Base-by-base conservation (phyloP, 2,888 invertebrate species). In the Aradus depressus region DNA sequence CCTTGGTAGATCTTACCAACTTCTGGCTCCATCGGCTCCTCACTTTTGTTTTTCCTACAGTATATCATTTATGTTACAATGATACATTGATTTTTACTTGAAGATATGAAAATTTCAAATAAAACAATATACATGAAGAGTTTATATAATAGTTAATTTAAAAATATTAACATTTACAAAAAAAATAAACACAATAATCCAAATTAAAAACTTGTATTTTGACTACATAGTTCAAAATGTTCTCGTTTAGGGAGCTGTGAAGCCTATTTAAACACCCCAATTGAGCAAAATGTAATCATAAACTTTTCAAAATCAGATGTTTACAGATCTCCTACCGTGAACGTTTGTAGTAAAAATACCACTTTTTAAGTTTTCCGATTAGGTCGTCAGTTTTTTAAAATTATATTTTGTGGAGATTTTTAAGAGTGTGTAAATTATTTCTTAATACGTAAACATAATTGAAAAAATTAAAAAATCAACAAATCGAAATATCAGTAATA, bases 1-100 rank as follows among this genome's bases (percentile, higher is more conserved):
- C 95, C 98, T 56, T 77, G 77, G 66, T 95, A 97, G 60, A 98
- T 90, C 77, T 84, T 84, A 0, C 85, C 86, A 3, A 82, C 74
- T 59, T 84, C 81, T 1, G 86, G 86, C 62, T 85, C 84, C 62
- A 82, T 80, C 51, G 78, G 53, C 8, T 52, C 39, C 16, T 56
- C 56, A 49, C 6, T 23, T 28, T 49, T 49, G 21, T 23, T 49
- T 18, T 26, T 39, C 16, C 49, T 54, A 16, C 51, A 37, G 51
- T 34, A 22, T 10, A 19, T 14, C 16, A 39, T 10, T n/a, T 5
- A 6, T 21, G 14, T 1, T 16, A 43, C n/a, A 43, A 28, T 26
- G 3, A n/a, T 8, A 41, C 3, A 41, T 21, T 23, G 1, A 42
- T 18, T 25, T n/a, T 5, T 23, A 23, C 2, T 42, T 25, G 6